Conservation (phyloP, 2,888 invertebrate species). For the Pterostichus niger region DNA sequence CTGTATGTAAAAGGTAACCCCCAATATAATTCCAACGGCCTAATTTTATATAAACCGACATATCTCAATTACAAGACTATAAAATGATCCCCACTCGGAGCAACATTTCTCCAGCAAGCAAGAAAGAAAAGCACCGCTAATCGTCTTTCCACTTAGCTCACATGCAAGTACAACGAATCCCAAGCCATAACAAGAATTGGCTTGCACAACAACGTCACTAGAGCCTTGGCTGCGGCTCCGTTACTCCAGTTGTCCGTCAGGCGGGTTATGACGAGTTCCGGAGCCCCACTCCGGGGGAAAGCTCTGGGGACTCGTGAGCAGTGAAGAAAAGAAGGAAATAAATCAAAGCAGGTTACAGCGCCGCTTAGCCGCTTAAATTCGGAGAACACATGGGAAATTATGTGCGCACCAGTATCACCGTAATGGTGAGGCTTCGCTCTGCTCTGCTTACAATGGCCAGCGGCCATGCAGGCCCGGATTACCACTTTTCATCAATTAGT, state of each 20-base stretch:
- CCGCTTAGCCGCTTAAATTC: constrained; percentile 25
- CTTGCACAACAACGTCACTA: not conserved
- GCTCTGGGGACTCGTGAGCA: constrained; percentile 16
- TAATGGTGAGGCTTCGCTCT: not conserved
- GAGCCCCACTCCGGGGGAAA: constrained; percentile 19
- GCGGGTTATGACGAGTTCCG: constrained; percentile 20
- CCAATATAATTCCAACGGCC: too few relatives aligned
- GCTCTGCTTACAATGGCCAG: not conserved
- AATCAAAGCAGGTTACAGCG: constrained; percentile 37
- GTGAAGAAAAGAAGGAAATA: constrained; percentile 50
- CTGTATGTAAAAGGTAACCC: too few relatives aligned
- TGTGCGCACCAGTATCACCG: not conserved
- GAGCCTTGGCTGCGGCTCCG: not conserved
- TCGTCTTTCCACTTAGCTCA: not conserved
- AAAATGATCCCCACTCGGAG: too few relatives aligned
- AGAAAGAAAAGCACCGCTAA: too few relatives aligned
- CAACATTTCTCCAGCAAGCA: too few relatives aligned
- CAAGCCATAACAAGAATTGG: constrained; percentile 10
- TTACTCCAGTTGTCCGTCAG: constrained; percentile 42
- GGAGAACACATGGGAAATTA: constrained; percentile 56
- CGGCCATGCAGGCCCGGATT: not conserved
- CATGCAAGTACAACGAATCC: constrained; percentile 1
- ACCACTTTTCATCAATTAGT: too few relatives aligned
- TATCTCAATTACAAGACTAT: too few relatives aligned
- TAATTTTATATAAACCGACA: too few relatives aligned